phyloP scores from a whole-genome alignment of 1,140 invertebrate species.

The Cydia strobilella region DNA sequence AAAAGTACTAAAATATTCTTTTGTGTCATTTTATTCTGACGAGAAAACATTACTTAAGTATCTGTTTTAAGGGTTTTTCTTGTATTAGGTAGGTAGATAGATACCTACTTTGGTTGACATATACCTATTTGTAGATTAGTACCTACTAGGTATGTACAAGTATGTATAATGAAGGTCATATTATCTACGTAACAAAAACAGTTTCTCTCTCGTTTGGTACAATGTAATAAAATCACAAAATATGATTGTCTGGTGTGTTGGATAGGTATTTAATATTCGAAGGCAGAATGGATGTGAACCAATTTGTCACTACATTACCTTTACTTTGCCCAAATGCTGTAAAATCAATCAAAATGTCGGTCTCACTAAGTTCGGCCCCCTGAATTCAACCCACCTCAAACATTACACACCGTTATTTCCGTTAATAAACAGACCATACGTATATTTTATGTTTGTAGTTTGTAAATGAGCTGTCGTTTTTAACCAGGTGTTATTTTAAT shows the following conservation, averaged over 20 bases:
- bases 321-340: conserved; percentile 17
- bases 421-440: not conserved
- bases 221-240: not conserved
- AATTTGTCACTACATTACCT: conserved; percentile 10
- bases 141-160: too few species aligned
- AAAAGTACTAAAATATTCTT: conserved; percentile 1
- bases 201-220: too few species aligned
- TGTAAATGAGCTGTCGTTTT: not conserved
- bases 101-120: too few species aligned
- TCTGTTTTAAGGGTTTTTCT: not conserved
- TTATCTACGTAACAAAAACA: too few species aligned
- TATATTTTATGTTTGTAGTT: not conserved
- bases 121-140: too few species aligned
- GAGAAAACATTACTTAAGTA: not conserved
- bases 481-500: not conserved
- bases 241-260: not conserved
- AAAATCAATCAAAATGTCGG: conserved; percentile 25
- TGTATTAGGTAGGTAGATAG: too few species aligned
- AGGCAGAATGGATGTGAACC: not conserved
- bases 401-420: not conserved
- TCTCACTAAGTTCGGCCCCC: not conserved
- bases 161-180: too few species aligned
- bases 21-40: not conserved
- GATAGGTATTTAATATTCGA: not conserved
- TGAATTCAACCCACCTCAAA: not conserved